A percentile compares a stretch with the other conserved stretches of the same genome.
Conservation (phyloP, 2,888 invertebrate genomes). For the Hirtodrosophila alboralis region DNA sequence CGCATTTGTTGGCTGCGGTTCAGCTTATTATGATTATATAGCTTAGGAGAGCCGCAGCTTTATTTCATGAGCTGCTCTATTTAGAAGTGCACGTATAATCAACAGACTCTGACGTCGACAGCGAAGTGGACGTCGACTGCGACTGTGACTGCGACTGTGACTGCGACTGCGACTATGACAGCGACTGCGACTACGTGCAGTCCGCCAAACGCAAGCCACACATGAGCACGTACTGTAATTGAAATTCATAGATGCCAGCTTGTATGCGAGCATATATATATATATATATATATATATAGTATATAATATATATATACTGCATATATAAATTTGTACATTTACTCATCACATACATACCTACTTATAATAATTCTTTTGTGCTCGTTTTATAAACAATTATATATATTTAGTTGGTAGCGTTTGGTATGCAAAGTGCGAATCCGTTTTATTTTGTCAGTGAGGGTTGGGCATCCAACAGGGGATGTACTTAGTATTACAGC, state of each 20-base stretch:
- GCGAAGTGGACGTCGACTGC: conserved; percentile 9
- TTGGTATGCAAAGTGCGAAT: conserved; percentile 69
- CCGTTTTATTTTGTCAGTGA: conserved; percentile 18
- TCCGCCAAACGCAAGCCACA: conserved; percentile 55
- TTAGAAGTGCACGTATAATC: conserved; percentile 67
- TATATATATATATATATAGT: conserved; percentile 11
- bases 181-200: conserved; percentile 59
- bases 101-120: conserved; percentile 23
- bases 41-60: conserved; percentile 34
- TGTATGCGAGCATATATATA: conserved; percentile 29
- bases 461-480: background rate
- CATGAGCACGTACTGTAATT: conserved; percentile 73
- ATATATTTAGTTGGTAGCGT: conserved; percentile 54
- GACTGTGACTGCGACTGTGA: conserved; percentile 14
- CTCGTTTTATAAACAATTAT: conserved; percentile 66
- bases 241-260: conserved; percentile 73
- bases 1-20: conserved; percentile 31
- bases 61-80: conserved; percentile 49
- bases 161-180: background rate
- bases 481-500: conserved; percentile 3
- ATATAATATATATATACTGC: conserved; percentile 11
- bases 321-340: conserved; percentile 30
- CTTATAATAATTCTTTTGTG: conserved; percentile 67
- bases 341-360: conserved; percentile 37
- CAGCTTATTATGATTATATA: conserved; percentile 43